These are phyloP conservation scores for Eretmocerus hayati DNA, from an alignment of 2,888 invertebrate species.

Conservation along the genomic window DNA sequence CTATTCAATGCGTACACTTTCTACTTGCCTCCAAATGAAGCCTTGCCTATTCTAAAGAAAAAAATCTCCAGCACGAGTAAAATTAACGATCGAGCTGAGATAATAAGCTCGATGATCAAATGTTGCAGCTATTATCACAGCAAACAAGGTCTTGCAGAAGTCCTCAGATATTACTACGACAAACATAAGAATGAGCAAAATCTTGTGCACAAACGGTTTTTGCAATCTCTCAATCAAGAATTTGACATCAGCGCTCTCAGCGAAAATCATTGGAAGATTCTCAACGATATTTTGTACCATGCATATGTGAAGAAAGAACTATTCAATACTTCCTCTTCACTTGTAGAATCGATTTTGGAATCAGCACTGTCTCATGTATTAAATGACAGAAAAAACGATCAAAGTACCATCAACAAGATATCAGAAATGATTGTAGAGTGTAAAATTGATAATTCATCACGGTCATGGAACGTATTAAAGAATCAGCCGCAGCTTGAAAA, in stretches of 20 bases:
- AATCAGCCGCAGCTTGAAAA: background rate
- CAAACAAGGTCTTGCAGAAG: conserved; percentile 28
- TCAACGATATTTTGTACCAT: conserved; percentile 30
- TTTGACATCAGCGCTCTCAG: conserved; percentile 28
- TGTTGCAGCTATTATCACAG: conserved; percentile 38
- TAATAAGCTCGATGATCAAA: conserved; percentile 29
- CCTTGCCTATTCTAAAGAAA: background rate
- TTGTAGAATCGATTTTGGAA: conserved; percentile 2
- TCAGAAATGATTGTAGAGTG: background rate
- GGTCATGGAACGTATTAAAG: background rate
- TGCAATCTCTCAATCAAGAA: background rate
- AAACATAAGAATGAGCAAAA: conserved; percentile 37
- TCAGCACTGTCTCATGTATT: background rate
- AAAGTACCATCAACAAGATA: background rate
- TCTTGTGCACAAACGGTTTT: background rate
- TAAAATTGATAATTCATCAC: background rate
- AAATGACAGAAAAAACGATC: background rate
- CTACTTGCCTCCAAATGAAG: conserved; percentile 2
- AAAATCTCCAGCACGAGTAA: background rate
- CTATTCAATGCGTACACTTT: background rate
- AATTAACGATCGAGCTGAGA: background rate
- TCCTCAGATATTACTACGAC: conserved; percentile 29
- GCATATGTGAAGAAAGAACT: conserved; percentile 19
- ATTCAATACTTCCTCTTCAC: background rate
- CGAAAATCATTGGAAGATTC: conserved; percentile 28